Percentiles rank a stretch among this genome's conserved stretches.
phyloP scores from a whole-genome alignment of 2,113 vertebrate species.

The Barnardius zonarius region DNA sequence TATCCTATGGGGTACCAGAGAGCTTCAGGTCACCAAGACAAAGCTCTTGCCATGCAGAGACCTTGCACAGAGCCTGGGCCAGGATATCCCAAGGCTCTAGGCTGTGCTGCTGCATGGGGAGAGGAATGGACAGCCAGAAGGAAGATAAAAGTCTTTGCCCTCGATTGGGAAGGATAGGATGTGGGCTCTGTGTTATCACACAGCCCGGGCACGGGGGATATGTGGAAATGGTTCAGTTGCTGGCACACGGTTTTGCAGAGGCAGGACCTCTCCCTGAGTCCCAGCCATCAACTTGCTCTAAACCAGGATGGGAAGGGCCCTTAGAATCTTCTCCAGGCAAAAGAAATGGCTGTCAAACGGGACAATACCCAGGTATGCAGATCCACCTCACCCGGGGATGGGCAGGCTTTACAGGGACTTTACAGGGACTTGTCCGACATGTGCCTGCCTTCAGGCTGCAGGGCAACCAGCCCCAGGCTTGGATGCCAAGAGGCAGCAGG shows the following conservation, averaged over 20 bases:
- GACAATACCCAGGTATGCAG: not conserved
- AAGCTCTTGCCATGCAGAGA: not conserved
- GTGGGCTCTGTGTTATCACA: not conserved
- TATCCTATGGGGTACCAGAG: not conserved
- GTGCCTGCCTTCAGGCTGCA: not conserved
- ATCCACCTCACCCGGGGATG: not conserved
- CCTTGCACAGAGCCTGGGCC: not conserved
- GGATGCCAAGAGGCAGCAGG: not conserved
- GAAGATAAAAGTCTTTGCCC: not conserved
- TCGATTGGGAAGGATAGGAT: not conserved
- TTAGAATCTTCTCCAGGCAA: not conserved
- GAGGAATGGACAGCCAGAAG: not conserved
- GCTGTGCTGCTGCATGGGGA: not conserved
- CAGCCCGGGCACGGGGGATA: too few relatives aligned
- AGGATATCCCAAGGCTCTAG: rapidly evolving
- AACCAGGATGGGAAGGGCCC: not conserved
- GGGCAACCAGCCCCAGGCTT: not conserved
- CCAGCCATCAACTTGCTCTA: not conserved
- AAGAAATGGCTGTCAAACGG: not conserved
- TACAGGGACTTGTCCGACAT: too few relatives aligned
- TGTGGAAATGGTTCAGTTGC: not conserved
- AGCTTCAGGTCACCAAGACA: not conserved
- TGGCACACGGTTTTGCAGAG: not conserved
- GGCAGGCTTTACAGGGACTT: too few relatives aligned
- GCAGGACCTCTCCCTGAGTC: not conserved